A percentile compares a stretch with the other conserved stretches of the same genome.
These are phyloP conservation scores for Drosophila buzzatii DNA, from an alignment of 2,888 invertebrate species.

Conservation along the genomic window DNA sequence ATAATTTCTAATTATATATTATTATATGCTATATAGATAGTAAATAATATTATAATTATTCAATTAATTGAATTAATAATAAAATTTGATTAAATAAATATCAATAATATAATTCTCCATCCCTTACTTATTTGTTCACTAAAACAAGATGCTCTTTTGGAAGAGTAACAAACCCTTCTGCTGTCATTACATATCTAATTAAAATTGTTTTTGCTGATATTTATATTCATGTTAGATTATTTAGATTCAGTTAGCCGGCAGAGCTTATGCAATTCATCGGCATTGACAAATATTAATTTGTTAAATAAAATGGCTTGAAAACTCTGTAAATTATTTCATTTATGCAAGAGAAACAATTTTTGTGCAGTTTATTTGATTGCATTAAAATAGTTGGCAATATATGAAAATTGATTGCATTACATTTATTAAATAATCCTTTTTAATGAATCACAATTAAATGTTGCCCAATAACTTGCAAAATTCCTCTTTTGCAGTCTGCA, in stretches of 20 bases:
- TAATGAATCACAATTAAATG: constrained; percentile 55
- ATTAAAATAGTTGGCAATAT: constrained; percentile 29
- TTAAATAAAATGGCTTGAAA: constrained; percentile 29
- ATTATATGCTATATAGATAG: no score
- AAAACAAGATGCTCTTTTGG: not conserved
- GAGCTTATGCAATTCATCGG: not conserved
- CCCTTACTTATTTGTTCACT: not conserved
- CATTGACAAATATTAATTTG: constrained; percentile 4
- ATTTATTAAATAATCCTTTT: constrained; percentile 25
- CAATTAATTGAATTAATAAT: no score
- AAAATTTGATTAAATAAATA: not conserved
- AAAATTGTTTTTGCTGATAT: not conserved
- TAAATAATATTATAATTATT: no score
- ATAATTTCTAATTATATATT: not conserved
- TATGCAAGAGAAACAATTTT: constrained; percentile 23
- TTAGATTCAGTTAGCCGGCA: not conserved
- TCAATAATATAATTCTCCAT: no score
- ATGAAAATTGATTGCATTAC: constrained; percentile 38
- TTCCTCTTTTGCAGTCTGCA: not conserved
- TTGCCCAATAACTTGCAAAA: constrained; percentile 21
- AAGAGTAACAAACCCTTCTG: not conserved
- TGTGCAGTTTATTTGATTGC: constrained; percentile 25
- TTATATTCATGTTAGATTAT: not conserved
- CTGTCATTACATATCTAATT: not conserved
- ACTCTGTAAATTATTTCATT: constrained; percentile 35